phyloP scores from a whole-genome alignment of 2,888 invertebrate genomes.

The Eucriotettix oculatus region DNA sequence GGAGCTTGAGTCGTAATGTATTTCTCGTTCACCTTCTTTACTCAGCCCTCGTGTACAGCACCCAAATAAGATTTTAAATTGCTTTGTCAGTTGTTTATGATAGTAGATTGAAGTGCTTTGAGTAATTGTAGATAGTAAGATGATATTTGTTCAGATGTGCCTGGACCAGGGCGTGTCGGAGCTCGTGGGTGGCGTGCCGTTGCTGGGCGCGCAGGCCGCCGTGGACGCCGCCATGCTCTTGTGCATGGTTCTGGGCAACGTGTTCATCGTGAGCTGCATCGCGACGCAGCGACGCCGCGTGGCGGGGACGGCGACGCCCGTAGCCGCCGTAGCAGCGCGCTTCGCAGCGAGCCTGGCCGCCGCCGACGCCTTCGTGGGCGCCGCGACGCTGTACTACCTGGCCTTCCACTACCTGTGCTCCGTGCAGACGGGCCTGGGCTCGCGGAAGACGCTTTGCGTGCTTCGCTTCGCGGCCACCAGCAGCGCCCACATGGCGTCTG shows the following conservation, averaged over 20 bases:
- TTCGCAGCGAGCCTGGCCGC: constrained; percentile 9
- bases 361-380: constrained; percentile 8
- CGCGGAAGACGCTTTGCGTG: constrained; percentile 1
- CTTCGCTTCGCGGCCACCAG: constrained; percentile 5
- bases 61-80: too few relatives aligned
- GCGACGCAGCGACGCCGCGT: not conserved
- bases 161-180: not conserved
- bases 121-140: too few relatives aligned
- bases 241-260: not conserved
- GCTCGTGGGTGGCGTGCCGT: not conserved
- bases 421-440: not conserved
- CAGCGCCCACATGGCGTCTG: constrained; percentile 3
- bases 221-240: constrained; percentile 1
- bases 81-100: too few relatives aligned
- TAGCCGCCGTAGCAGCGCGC: constrained; percentile 1
- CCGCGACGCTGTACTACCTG: constrained; percentile 7
- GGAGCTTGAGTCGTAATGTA: too few relatives aligned
- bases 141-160: not conserved
- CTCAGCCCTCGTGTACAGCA: too few relatives aligned
- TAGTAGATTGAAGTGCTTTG: too few relatives aligned
- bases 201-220: not conserved
- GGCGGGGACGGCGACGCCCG: not conserved
- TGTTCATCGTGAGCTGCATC: constrained; percentile 1
- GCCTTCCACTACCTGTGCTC: constrained; percentile 10
- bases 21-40: too few relatives aligned